Evolutionary conservation across 2,797 vertebrate species (phyloP).

Genomic region (Chelidonichthys spinosus): DNA sequence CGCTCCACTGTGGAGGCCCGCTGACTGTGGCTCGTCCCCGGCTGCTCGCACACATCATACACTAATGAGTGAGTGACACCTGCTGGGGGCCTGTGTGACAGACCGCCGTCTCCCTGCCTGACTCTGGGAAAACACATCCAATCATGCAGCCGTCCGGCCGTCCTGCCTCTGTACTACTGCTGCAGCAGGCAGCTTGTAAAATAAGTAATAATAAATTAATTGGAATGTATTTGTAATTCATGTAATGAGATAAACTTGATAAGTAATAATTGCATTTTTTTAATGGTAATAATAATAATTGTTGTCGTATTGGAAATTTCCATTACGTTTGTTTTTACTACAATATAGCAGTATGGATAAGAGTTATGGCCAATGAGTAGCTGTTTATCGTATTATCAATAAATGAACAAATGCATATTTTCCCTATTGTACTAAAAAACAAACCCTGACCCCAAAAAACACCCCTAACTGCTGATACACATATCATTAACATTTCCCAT

Average conservation of each 20-base stretch:
- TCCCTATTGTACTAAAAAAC: no score
- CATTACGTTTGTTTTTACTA: no score
- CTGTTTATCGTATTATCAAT: no score
- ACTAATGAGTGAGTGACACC: conserved; percentile 87
- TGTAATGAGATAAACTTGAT: not conserved
- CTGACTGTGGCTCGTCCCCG: conserved; percentile 33
- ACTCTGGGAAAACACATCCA: conserved; percentile 42
- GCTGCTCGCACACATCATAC: conserved; percentile 63
- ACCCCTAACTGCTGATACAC: not conserved
- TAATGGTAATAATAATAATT: no score
- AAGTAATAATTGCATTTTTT: not conserved
- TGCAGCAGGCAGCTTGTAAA: conserved; percentile 1
- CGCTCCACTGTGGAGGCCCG: conserved; percentile 19
- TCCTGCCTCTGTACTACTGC: conserved; percentile 6
- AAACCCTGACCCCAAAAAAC: no score
- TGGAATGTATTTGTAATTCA: not conserved
- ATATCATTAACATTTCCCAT: not conserved
- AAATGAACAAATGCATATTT: no score
- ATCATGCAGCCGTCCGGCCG: conserved; percentile 25
- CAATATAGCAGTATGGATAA: no score
- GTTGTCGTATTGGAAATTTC: no score
- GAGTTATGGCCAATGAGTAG: no score
- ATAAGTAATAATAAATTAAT: not conserved
- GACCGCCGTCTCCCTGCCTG: conserved; percentile 55
- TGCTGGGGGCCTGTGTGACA: conserved; percentile 80